Evolutionary conservation across 30 jellyfish, hydroid and myxozoan genomes (phyloP).

Genomic region (Aurelia sp.): DNA sequence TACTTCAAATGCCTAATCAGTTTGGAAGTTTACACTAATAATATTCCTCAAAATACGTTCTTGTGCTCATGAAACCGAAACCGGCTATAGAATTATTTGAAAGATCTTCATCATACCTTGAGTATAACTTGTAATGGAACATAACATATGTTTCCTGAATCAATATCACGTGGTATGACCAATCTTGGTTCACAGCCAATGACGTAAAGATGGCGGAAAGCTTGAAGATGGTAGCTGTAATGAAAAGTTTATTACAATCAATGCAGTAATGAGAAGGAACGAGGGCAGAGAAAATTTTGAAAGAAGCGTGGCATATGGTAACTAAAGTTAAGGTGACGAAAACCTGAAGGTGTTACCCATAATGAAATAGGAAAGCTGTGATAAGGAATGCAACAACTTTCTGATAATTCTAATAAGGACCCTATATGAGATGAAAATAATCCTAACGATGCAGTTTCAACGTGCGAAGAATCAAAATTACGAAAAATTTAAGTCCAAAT

Average conservation of each 20-base stretch:
- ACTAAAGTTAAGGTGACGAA: neutral
- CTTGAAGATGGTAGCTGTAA: conserved; percentile 92
- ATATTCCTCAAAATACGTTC: too few relatives aligned
- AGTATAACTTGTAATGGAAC: conserved; percentile 80
- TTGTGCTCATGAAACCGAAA: too few relatives aligned
- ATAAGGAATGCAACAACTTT: too few relatives aligned
- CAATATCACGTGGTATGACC: conserved; percentile 84
- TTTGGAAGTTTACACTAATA: too few relatives aligned
- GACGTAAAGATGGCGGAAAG: conserved; percentile 93
- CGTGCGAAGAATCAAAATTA: too few relatives aligned
- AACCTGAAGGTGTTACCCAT: too few relatives aligned
- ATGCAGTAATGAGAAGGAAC: neutral
- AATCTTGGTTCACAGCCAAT: conserved; percentile 93
- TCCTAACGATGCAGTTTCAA: too few relatives aligned
- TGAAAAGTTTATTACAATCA: neutral
- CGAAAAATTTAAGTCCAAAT: too few relatives aligned
- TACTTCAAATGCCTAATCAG: too few relatives aligned
- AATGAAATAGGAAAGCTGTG: too few relatives aligned
- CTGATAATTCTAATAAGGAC: too few relatives aligned
- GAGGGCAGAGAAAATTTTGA: neutral
- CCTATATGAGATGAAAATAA: too few relatives aligned
- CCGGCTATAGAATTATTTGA: neutral
- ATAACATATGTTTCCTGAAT: conserved; percentile 69
- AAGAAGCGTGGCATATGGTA: neutral
- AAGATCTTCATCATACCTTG: conserved; percentile 55